Evolutionary conservation across 2,797 vertebrate genomes (phyloP), one percentile per base, ranked within the genome.

Genomic region (Muraenolepis orangiensis): DNA sequence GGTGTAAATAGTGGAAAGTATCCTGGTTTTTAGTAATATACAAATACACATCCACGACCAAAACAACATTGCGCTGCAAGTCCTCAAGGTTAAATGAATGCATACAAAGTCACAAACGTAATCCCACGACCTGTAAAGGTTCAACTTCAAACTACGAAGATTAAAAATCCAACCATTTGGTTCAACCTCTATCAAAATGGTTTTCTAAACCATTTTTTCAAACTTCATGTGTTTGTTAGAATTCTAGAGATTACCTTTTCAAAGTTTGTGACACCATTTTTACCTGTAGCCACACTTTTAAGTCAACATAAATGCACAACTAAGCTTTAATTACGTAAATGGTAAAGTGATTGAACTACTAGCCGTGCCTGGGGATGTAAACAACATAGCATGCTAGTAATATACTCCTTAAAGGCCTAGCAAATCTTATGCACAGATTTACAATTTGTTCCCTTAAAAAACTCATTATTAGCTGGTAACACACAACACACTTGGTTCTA

Each of bases 1-100:
- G 72, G n/a, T 57, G 51, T 73, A 6, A 72, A 78, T 18, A 67
- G 34, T 29, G 42, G 57, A 69, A 64, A 32, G 74, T 74, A 78
- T 46, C 61, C 61, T 77, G 76, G 80, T 76, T 74, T 76, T 72
- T 74, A 72, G 57, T n/a, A 26, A 61, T 61, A 61, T 68, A 80
- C 78, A 78, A 72, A 80, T 76, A 87, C 77, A 83, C 74, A 80
- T 76, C 80, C 71, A 71, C 26, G 5, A 75, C 72, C 79, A 73
- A 26, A 23, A 61, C 20, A 57, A 57, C 57, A 26, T 26, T 61
- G 10, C 23, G n/a, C 57, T 61, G n/a, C 57, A 12, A n/a, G 51
- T 57, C n/a, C 57, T 61, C 23, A 61, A 61, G 57, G 57, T 26
- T 61, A 7, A 61, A 12, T 61, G 2, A 61, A 61, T 26, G 57